Percentiles rank a stretch among this genome's conserved stretches.
phyloP scores from a whole-genome alignment of 64 coral and sea anemone species.

The Montipora foliosa region DNA sequence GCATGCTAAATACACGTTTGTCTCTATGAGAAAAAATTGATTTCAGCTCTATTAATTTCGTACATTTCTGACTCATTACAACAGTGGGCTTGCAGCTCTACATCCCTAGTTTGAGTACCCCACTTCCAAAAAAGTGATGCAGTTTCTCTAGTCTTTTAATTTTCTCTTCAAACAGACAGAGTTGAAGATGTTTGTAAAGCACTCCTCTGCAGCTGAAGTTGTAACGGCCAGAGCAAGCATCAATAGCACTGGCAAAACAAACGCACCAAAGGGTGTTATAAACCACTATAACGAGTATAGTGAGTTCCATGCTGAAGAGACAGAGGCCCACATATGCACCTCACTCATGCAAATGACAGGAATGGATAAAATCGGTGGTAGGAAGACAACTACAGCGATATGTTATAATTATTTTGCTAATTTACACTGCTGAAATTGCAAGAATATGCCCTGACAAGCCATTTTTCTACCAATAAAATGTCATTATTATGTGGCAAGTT shows the following conservation, averaged over 20 bases:
- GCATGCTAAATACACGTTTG: slow-evolving; percentile 43
- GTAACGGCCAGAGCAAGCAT: slow-evolving; percentile 32
- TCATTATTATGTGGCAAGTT: too few species aligned
- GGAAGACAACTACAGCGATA: not conserved
- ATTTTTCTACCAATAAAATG: too few species aligned
- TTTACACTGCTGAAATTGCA: too few species aligned
- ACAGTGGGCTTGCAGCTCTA: too few species aligned
- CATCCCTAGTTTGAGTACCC: too few species aligned
- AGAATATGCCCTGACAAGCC: too few species aligned
- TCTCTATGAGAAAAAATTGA: too few species aligned
- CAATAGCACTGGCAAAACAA: slow-evolving; percentile 32
- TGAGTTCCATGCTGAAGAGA: slow-evolving; percentile 44
- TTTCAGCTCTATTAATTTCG: too few species aligned
- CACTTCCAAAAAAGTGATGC: too few species aligned
- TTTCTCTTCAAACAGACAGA: not conserved
- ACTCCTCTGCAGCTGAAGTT: slow-evolving; percentile 40
- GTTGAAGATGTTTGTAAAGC: slow-evolving; percentile 48
- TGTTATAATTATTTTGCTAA: too few species aligned
- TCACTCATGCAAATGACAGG: slow-evolving; percentile 29
- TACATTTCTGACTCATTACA: too few species aligned
- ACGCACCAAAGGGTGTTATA: slow-evolving; percentile 28
- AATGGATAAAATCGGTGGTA: not conserved
- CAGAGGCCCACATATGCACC: slow-evolving; percentile 47
- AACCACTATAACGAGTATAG: slow-evolving; percentile 54
- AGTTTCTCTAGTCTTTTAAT: not conserved